A percentile compares a stretch with the other conserved stretches of the same genome.
Evolutionary conservation across 2,888 invertebrate species (phyloP).

Genomic region (Spilarctia lutea): DNA sequence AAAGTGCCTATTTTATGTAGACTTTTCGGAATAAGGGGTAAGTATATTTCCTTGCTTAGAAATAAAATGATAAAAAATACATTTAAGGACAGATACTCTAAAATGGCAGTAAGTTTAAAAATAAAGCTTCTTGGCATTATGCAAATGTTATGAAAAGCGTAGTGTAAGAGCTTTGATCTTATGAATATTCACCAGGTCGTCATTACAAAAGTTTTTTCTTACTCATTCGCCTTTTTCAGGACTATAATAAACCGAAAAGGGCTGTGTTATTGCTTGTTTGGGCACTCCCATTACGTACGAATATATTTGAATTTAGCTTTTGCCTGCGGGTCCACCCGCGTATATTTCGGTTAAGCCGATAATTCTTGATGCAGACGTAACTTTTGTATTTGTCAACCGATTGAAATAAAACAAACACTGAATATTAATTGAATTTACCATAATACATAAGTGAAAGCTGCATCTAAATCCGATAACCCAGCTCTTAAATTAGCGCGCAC

Average conservation of each 20-base stretch:
- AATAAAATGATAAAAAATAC: conserved; percentile 3
- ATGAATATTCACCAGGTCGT: conserved; percentile 59
- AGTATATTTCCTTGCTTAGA: neutral
- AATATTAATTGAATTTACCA: too few relatives aligned
- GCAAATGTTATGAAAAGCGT: conserved; percentile 60
- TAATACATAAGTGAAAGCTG: too few relatives aligned
- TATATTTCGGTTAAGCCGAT: too few relatives aligned
- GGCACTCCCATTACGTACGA: neutral
- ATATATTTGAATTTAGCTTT: neutral
- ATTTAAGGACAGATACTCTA: conserved; percentile 20
- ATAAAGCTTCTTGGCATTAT: conserved; percentile 55
- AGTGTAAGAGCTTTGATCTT: conserved; percentile 52
- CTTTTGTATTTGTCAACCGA: too few relatives aligned
- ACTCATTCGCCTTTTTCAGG: conserved; percentile 35
- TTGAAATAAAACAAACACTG: too few relatives aligned
- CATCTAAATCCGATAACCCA: too few relatives aligned
- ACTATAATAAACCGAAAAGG: conserved; percentile 9
- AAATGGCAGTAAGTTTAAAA: conserved; percentile 43
- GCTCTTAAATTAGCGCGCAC: too few relatives aligned
- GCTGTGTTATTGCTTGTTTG: conserved; percentile 1
- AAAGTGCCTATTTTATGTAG: neutral
- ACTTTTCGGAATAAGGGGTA: neutral
- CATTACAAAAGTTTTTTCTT: conserved; percentile 54
- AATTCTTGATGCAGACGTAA: too few relatives aligned
- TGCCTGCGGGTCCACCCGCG: too few relatives aligned